Evolutionary conservation across 2,888 invertebrate species (phyloP), one percentile per base, ranked within the genome.

Genomic region (Tenthredo scrophulariae): DNA sequence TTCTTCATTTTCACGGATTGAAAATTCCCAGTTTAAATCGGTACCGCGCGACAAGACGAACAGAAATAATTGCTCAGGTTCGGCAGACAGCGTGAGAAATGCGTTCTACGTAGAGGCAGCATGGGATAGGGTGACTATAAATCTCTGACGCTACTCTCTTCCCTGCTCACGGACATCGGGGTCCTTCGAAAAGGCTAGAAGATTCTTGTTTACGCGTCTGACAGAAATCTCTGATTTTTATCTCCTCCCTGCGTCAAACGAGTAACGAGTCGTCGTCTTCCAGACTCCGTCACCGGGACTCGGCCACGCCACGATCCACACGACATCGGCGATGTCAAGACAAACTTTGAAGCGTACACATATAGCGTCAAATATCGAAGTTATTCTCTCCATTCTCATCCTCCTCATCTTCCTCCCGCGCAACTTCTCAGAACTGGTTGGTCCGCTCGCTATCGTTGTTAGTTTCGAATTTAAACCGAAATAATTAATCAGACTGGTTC

Each of bases 401-500:
- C 33, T 54, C 77, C 40, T 29, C 33, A 1, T 58, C 54, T 40
- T 22, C 62, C 80, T 62, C 58, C 80, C 58, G 58, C 40, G 58
- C 77, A 77, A 62, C 58, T 92, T 92, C 91, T 88, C 77, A 91
- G 92, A 93, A 93, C 87, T 84, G 85, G 86, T 86, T 74, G 84
- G 74, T 75, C 87, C 86, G 70, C 86, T 87, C 87, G 87, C 89
- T 87, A 89, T 88, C 89, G 89, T 89, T 91, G 91, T 91, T 92
- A 89, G 91, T 89, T 92, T 91, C 89, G 89, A 89, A 87, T 89
- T 90, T 88, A 89, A 91, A 91, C 88, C 89, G 90, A 91, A 93
- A 93, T 93, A 93, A 93, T 93, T 93, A 92, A 93, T 93, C 92
- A 92, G 90, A 88, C 87, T 84, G 88, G 87, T 80, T 80, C 80